phyloP scores from a whole-genome alignment of 1,140 invertebrate species.

The Orius insidiosus region DNA sequence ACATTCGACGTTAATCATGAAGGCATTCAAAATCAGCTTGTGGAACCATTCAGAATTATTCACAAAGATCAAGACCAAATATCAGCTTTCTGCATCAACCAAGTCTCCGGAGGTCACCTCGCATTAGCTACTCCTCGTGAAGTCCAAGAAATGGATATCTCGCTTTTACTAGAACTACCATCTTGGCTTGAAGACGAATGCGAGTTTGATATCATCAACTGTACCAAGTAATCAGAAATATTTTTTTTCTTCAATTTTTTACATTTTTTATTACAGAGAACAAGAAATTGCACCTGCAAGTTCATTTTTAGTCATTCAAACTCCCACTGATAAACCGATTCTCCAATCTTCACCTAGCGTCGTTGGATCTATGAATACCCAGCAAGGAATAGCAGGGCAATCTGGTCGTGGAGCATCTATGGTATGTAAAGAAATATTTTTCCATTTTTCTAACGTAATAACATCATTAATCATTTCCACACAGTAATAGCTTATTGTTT shows the following conservation, averaged over 20 bases:
- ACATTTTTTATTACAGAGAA: conserved; percentile 25
- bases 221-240: conserved; percentile 66
- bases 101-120: conserved; percentile 63
- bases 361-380: conserved; percentile 35
- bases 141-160: conserved; percentile 94
- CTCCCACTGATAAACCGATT: conserved; percentile 49
- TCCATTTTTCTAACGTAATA: not conserved
- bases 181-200: conserved; percentile 89
- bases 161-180: conserved; percentile 69
- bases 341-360: conserved; percentile 12
- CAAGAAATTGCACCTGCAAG: conserved; percentile 47
- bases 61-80: conserved; percentile 99
- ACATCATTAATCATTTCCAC: conserved; percentile 5
- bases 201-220: conserved; percentile 81
- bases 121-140: conserved; percentile 88
- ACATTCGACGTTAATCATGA: conserved; percentile 18
- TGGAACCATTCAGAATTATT: conserved; percentile 82
- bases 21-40: conserved; percentile 30
- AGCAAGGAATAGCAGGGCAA: conserved; percentile 52
- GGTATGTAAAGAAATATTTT: conserved; percentile 46
- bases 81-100: conserved; percentile 89
- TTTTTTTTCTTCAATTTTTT: not conserved
- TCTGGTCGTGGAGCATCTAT: conserved; percentile 74
- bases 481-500: conserved; percentile 12
- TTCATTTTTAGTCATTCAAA: conserved; percentile 84